Evolutionary conservation across 2,113 vertebrate genomes (phyloP).

Genomic region (Xiphorhynchus elegans): DNA sequence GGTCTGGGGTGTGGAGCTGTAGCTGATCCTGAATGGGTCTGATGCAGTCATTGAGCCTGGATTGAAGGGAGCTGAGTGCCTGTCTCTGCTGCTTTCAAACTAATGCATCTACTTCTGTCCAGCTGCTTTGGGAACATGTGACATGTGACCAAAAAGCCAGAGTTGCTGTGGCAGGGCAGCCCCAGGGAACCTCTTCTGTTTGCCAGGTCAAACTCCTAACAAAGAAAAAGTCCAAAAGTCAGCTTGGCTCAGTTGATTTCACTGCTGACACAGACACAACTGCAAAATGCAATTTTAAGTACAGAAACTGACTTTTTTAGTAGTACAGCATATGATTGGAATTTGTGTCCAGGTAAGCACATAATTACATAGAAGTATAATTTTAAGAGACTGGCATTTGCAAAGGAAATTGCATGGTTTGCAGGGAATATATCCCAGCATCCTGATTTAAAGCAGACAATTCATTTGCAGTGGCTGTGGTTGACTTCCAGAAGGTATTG

Average conservation of each 20-base stretch:
- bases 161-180: neutral
- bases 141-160: neutral
- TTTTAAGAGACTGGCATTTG: neutral
- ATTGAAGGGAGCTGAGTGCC: neutral
- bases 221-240: neutral
- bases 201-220: neutral
- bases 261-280: neutral
- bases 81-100: neutral
- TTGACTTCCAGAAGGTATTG: neutral
- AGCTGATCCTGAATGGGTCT: neutral
- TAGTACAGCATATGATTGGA: neutral
- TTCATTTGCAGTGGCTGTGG: neutral
- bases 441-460: neutral
- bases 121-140: neutral
- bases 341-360: neutral
- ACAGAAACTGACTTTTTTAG: neutral
- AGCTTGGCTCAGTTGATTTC: neutral
- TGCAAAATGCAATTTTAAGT: neutral
- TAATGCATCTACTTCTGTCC: neutral
- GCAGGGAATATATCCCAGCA: neutral
- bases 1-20: neutral
- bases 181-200: neutral
- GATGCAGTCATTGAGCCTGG: neutral
- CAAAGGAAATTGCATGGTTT: neutral
- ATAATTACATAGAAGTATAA: neutral